Conservation (phyloP, 2,888 invertebrate genomes). For the Cyclophora albipunctata region DNA sequence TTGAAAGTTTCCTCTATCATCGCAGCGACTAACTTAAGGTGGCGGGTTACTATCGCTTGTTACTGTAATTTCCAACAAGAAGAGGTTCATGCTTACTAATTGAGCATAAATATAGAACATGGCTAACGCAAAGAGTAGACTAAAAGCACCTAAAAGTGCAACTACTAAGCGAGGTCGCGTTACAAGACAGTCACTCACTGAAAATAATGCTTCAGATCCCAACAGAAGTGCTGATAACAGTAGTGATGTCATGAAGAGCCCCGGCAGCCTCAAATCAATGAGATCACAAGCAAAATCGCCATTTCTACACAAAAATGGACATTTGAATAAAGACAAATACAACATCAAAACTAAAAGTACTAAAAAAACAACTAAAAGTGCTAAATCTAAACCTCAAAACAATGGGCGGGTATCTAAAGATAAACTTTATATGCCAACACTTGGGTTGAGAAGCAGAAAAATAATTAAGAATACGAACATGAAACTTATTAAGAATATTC, state of each 20-base stretch:
- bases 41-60: constrained; percentile 54
- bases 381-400: constrained; percentile 1
- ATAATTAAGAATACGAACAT: no score
- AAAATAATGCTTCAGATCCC: constrained; percentile 27
- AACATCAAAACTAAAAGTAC: constrained; percentile 14
- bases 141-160: constrained; percentile 46
- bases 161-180: constrained; percentile 32
- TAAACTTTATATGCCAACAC: neutral
- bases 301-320: constrained; percentile 37
- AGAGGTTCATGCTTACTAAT: constrained; percentile 48
- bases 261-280: constrained; percentile 24
- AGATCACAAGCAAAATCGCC: constrained; percentile 33
- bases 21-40: constrained; percentile 49
- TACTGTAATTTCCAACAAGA: constrained; percentile 26
- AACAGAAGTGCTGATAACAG: constrained; percentile 20
- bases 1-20: constrained; percentile 34
- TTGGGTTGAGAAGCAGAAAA: neutral
- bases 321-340: constrained; percentile 25
- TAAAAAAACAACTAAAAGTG: constrained; percentile 9
- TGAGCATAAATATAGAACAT: constrained; percentile 41
- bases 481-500: constrained; percentile 37
- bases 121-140: constrained; percentile 62
- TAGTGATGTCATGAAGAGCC: constrained; percentile 28
- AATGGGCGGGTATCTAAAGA: neutral
- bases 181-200: constrained; percentile 44